phyloP scores from a whole-genome alignment of 2,888 invertebrate genomes.

The Ashinkailepas kermadecensis region DNA sequence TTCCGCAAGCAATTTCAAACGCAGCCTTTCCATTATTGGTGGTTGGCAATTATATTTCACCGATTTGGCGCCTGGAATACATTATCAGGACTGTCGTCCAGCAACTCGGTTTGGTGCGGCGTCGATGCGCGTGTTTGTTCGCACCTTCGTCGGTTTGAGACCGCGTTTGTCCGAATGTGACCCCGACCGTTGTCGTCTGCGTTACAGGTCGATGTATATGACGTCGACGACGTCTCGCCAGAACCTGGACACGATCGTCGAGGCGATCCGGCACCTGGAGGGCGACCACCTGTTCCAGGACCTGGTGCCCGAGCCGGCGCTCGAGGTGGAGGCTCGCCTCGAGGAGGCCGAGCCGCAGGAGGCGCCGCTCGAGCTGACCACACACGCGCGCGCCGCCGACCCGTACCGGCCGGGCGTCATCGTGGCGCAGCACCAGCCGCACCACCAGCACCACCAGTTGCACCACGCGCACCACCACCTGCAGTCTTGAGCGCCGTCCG shows the following conservation, averaged over 20 bases:
- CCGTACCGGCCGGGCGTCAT: conserved; percentile 85
- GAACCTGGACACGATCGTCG: conserved; percentile 95
- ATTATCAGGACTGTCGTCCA: too few relatives aligned
- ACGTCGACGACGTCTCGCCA: conserved; percentile 60
- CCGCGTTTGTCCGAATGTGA: too few relatives aligned
- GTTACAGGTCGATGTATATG: not conserved
- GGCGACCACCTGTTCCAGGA: conserved; percentile 78
- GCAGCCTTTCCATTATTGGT: too few relatives aligned
- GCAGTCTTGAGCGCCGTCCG: conserved; percentile 63
- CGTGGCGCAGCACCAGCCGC: conserved; percentile 93
- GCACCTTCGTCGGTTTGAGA: too few relatives aligned
- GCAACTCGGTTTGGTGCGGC: too few relatives aligned
- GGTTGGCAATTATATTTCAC: too few relatives aligned
- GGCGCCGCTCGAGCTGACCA: conserved; percentile 34
- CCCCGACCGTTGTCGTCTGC: too few relatives aligned
- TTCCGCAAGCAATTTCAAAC: too few relatives aligned
- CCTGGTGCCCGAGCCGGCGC: not conserved
- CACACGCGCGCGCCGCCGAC: conserved; percentile 89
- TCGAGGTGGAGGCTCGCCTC: not conserved
- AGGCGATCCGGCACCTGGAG: conserved; percentile 95
- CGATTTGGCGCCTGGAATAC: too few relatives aligned
- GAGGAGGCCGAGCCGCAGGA: conserved; percentile 29
- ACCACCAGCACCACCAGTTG: conserved; percentile 97
- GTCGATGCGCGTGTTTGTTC: too few relatives aligned
- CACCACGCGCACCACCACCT: conserved; percentile 64